Evolutionary conservation across 2,888 invertebrate species (phyloP), one percentile per base, ranked within the genome.

Genomic region (Callyntrura sp.): DNA sequence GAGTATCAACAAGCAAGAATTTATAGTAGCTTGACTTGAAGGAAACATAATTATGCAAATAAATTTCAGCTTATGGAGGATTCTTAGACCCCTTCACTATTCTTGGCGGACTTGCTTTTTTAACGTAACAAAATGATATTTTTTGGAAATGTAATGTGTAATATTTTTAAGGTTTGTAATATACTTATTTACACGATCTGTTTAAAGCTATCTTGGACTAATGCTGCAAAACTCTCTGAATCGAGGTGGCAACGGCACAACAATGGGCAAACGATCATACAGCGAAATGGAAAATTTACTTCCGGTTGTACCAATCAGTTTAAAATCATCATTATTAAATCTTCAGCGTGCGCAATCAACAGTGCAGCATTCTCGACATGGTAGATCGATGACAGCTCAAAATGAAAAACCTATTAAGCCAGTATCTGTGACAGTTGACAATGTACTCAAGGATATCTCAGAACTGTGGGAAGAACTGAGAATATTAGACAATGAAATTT

Each of bases 21-120:
- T 1, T 23, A n/a, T n/a, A 28, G 35, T 68, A 5, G 12, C 14
- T 68, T 68, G 25, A 11, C 73, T 68, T 68, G 25, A 11, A 45
- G 17, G 4, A 35, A 35, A 35, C 6, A 35, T n/a, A 25, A 51
- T 78, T 78, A 43, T 78, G 14, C n/a, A 51, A 86, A 60, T 11
- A 57, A 62, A 23, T 78, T 82, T 43, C 45, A 90, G 90, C 90
- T 0, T 85, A 92, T 6, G 83, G 88, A 17, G 91, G 91, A 45
- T 85, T 92, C 17, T 68, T 92, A 12, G 93, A 93, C 65, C 93
- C 93, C 5, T 93, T 93, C 51, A 92, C 93, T 9, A 93, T 93
- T 85, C 85, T 93, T 4, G 93, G 93, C n/a, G 91, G 92, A 0
- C 76, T 93, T n/a, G 92, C 93, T 1, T 93, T 93, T 57, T 82